Evolutionary conservation across 2,888 invertebrate species (phyloP).

Genomic region (Drosophila gaucha): DNA sequence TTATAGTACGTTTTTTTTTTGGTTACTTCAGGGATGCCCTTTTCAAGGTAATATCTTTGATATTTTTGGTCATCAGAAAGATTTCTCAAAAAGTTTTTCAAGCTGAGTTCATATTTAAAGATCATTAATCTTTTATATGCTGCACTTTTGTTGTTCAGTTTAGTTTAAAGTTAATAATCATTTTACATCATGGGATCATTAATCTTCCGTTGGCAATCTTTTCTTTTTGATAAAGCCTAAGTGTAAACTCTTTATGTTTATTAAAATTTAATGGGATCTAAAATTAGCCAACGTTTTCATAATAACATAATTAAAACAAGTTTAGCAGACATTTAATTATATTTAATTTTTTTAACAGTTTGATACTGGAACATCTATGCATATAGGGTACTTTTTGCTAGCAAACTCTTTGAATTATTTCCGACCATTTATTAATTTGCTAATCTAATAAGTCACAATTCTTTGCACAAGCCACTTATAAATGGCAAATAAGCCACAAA

Average conservation of each 20-base stretch:
- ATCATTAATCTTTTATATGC: slow-evolving; percentile 28
- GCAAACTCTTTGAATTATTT: slow-evolving; percentile 12
- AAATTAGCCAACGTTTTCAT: neutral
- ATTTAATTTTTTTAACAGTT: too few species aligned
- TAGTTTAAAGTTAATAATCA: neutral
- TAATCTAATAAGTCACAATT: slow-evolving; percentile 33
- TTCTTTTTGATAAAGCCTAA: neutral
- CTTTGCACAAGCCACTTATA: slow-evolving; percentile 12
- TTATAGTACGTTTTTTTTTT: neutral
- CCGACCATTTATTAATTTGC: slow-evolving; percentile 32
- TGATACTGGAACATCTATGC: too few species aligned
- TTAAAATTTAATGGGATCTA: neutral
- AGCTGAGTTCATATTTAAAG: neutral
- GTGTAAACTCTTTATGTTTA: too few species aligned
- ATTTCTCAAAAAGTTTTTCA: neutral
- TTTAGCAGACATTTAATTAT: neutral
- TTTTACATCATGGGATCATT: neutral
- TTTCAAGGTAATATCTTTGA: slow-evolving; percentile 10
- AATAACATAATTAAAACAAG: too few species aligned
- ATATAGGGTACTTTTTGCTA: neutral
- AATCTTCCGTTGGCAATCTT: slow-evolving; percentile 4
- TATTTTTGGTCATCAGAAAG: neutral
- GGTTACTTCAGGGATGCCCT: neutral
- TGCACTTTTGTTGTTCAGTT: slow-evolving; percentile 1
- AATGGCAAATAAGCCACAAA: slow-evolving; percentile 16